Evolutionary conservation across 2,888 invertebrate species (phyloP).

Genomic region (Incurvaria masculella): DNA sequence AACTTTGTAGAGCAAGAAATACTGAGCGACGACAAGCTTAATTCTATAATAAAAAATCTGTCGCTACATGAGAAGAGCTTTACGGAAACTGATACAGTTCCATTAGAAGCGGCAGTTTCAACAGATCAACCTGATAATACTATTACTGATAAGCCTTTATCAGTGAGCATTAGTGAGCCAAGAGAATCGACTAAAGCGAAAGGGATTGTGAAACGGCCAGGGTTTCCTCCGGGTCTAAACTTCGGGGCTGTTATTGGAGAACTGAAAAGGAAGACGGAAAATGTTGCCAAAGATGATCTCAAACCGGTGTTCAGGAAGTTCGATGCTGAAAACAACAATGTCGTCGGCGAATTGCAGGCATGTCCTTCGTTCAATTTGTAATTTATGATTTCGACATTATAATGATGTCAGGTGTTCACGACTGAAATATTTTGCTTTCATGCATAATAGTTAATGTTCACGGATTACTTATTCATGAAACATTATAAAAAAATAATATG

Average conservation of each 20-base stretch:
- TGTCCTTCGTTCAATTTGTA: too few relatives aligned
- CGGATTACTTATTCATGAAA: too few relatives aligned
- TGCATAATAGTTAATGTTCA: too few relatives aligned
- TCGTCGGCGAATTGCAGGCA: conserved; percentile 35
- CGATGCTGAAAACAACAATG: conserved; percentile 24
- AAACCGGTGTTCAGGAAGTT: conserved; percentile 50
- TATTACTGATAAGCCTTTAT: conserved; percentile 8
- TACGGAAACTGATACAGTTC: not conserved
- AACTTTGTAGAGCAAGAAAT: conserved; percentile 47
- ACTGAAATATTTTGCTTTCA: too few relatives aligned
- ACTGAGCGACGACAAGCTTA: conserved; percentile 44
- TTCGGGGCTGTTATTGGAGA: conserved; percentile 50
- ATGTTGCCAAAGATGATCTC: conserved; percentile 28
- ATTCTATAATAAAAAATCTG: conserved; percentile 43
- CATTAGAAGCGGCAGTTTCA: not conserved
- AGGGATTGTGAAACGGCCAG: conserved; percentile 37
- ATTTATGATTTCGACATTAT: too few relatives aligned
- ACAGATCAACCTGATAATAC: not conserved
- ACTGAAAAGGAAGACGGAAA: conserved; percentile 41
- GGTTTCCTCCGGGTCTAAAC: conserved; percentile 34
- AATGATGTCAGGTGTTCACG: too few relatives aligned
- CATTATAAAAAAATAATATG: too few relatives aligned
- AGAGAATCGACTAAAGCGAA: conserved; percentile 27
- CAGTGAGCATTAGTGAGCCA: not conserved
- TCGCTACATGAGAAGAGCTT: conserved; percentile 22